These are phyloP conservation scores for Neoascia interrupta DNA, from an alignment of 2,888 invertebrate species.

Conservation along the genomic window DNA sequence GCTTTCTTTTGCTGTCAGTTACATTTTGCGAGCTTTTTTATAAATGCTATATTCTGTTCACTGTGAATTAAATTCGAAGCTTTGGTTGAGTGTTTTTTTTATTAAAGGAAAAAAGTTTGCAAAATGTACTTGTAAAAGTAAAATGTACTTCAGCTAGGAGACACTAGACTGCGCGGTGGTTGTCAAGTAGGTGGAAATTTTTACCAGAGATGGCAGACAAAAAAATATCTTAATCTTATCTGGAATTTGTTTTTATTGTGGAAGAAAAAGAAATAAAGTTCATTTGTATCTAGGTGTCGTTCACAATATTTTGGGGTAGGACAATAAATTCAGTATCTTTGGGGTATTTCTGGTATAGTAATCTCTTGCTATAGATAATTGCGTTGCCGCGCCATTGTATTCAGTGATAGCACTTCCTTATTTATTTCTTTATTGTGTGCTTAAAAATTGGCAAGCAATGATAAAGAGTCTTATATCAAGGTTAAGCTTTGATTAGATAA, in stretches of 20 bases:
- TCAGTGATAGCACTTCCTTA: not conserved
- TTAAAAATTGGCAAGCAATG: too few relatives aligned
- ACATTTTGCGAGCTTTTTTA: constrained; percentile 33
- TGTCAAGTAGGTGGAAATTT: not conserved
- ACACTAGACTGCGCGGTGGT: constrained; percentile 24
- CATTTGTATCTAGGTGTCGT: not conserved
- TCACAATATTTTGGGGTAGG: constrained; percentile 21
- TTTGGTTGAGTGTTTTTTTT: constrained; percentile 13
- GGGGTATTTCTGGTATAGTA: not conserved
- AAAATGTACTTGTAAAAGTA: constrained; percentile 19
- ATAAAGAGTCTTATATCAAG: too few relatives aligned
- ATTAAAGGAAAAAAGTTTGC: constrained; percentile 13
- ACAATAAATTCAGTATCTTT: not conserved
- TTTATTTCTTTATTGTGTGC: too few relatives aligned
- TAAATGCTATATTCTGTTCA: constrained; percentile 2
- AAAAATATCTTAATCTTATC: too few relatives aligned
- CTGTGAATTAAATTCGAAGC: constrained; percentile 34
- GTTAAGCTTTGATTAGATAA: too few relatives aligned
- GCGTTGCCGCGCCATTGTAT: not conserved
- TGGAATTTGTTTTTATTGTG: too few relatives aligned
- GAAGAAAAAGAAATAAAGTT: too few relatives aligned
- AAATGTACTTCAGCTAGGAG: constrained; percentile 1
- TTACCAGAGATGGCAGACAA: constrained; percentile 15
- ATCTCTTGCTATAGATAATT: not conserved
- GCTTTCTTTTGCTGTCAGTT: constrained; percentile 20